Base-by-base conservation (phyloP, 2,888 invertebrate genomes). In the Rapana venosa region DNA sequence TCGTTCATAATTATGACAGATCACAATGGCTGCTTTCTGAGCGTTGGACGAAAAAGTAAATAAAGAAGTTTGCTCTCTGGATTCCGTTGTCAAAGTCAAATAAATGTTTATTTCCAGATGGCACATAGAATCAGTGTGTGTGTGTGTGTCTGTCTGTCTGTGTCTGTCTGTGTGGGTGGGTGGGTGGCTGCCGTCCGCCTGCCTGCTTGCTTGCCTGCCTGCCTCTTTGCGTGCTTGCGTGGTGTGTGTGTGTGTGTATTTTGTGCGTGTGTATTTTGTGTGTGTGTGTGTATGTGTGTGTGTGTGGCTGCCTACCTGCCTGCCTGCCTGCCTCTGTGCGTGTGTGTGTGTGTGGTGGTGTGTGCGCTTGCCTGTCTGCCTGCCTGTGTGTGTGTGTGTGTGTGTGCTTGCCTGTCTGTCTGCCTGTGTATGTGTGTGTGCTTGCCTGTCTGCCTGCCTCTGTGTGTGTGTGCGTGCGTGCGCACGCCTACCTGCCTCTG, bases 161-260 rank as follows among this genome's bases (percentile, higher is more conserved):
- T 26, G 70, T 70, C 5, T 70, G 70, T 70, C 5, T 30, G 77
- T 77, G 77, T 30, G 77, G 6, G 77, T 77, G 77, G 1, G 77
- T 77, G 77, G 0, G 70, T 70, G 70, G n/a, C n/a, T 61, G 66
- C 20, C 11, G 66, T 61, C 13, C 20, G 66, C 20, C 13, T 15
- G 66, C 20, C 13, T 15, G 66, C 20, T 11, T 61, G 66, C 20
- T 11, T 61, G 20, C 20, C 13, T 61, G 66, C 20, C 13, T 35
- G 35, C 32, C 11, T 79, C 32, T 79, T 8, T 79, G 79, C 32
- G 26, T n/a, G n/a, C n/a, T n/a, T n/a, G n/a, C n/a, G n/a, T n/a
- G n/a, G n/a, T 81, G 81, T 81, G 35, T 81, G 81, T 81, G 35
- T 81, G 81, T 36, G 35, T 81, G 81, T 36, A 17, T 36, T n/a